These are phyloP conservation scores for Cheirogaleus major DNA, from an alignment of 2,797 vertebrate genomes.

Conservation along the genomic window DNA sequence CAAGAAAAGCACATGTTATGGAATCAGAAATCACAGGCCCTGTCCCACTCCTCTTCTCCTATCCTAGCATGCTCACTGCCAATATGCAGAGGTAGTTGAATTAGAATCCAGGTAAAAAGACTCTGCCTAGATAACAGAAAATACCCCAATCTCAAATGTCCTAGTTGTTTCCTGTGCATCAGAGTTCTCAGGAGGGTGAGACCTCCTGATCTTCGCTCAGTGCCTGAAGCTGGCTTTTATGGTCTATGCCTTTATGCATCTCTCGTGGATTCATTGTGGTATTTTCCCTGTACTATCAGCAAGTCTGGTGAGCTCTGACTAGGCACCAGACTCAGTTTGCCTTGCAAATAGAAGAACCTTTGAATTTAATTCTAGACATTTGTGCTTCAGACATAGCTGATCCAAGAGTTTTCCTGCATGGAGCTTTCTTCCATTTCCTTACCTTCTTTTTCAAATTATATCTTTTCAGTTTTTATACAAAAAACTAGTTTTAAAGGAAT, in stretches of 20 bases:
- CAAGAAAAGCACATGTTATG: neutral
- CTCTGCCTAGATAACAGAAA: neutral
- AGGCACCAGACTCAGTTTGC: neutral
- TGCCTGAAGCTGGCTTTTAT: neutral
- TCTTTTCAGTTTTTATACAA: neutral
- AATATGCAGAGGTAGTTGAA: neutral
- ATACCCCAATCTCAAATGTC: neutral
- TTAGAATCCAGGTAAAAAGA: neutral
- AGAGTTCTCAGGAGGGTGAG: neutral
- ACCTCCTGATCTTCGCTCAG: neutral
- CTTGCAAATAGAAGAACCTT: neutral
- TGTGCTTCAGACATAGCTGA: neutral
- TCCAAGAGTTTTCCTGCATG: neutral
- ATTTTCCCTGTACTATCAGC: neutral
- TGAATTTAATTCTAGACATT: neutral
- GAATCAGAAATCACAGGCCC: neutral
- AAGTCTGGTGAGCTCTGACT: neutral
- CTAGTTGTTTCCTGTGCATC: neutral
- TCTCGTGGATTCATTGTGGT: neutral
- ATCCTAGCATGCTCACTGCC: too few species aligned
- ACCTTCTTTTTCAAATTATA: conserved; percentile 34
- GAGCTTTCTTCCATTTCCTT: neutral
- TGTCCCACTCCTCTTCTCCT: neutral
- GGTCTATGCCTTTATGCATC: neutral
- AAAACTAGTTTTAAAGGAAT: conserved; percentile 26